These are phyloP conservation scores for Andinoacara biseriatus DNA, from an alignment of 2,113 vertebrate genomes.

Conservation along the genomic window DNA sequence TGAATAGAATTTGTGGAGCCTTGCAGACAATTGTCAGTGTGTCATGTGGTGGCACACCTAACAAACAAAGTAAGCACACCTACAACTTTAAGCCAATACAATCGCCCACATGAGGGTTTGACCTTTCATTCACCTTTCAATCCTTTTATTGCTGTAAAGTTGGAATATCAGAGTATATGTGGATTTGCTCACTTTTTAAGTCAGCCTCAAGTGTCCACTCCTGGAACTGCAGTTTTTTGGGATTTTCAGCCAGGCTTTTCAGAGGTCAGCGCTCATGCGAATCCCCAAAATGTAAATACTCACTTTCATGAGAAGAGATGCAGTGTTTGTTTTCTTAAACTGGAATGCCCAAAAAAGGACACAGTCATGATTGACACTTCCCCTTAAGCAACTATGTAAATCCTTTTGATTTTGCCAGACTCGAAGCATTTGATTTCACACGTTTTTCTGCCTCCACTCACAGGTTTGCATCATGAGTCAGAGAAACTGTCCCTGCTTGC, in stretches of 20 bases:
- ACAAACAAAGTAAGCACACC: too few species aligned
- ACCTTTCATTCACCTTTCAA: too few species aligned
- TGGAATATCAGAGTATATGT: not conserved
- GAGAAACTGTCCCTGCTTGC: conserved; percentile 44
- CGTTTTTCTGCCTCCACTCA: conserved; percentile 27
- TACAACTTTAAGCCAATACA: too few species aligned
- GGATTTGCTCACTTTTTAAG: not conserved
- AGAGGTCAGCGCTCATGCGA: not conserved
- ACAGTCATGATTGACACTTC: conserved; percentile 55
- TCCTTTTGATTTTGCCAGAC: conserved; percentile 27
- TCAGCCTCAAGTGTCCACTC: not conserved
- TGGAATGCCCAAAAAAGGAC: not conserved
- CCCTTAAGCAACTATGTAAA: conserved; percentile 35
- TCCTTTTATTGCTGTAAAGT: not conserved
- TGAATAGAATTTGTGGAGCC: too few species aligned
- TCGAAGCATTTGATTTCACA: conserved; percentile 52
- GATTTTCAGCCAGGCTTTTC: not conserved
- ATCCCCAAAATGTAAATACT: not conserved
- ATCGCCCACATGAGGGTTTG: too few species aligned
- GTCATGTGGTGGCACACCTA: too few species aligned
- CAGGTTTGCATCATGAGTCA: conserved; percentile 54
- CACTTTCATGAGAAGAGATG: not conserved
- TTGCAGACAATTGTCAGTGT: too few species aligned
- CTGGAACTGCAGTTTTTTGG: not conserved
- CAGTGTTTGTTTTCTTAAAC: conserved; percentile 27